Evolutionary conservation across 2,888 invertebrate species (phyloP).

Genomic region (Athalia circularis): DNA sequence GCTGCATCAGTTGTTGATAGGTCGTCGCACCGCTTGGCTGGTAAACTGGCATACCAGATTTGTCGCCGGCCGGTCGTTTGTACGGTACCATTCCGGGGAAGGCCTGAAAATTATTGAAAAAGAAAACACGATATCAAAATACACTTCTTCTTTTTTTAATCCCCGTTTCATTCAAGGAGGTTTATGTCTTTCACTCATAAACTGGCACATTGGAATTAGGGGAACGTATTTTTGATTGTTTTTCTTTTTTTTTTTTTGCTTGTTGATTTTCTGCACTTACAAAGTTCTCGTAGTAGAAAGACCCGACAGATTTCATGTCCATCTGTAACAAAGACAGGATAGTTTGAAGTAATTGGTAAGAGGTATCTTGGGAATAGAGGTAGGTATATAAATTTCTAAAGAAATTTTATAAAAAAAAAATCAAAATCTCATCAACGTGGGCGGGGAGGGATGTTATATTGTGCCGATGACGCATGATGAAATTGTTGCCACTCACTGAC

Average conservation of each 20-base stretch:
- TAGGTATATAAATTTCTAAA: too few species aligned
- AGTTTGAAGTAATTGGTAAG: constrained; percentile 15
- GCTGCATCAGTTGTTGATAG: constrained; percentile 96
- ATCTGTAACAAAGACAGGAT: constrained; percentile 84
- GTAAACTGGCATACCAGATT: constrained; percentile 97
- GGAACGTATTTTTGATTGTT: constrained; percentile 49
- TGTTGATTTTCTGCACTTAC: constrained; percentile 82
- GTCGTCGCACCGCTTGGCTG: constrained; percentile 90
- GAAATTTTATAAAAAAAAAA: not conserved
- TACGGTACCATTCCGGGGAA: constrained; percentile 97
- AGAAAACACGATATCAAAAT: constrained; percentile 41
- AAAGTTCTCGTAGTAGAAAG: constrained; percentile 97
- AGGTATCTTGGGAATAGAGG: not conserved
- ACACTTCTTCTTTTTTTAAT: not conserved
- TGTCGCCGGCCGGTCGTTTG: constrained; percentile 96
- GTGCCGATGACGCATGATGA: constrained; percentile 73
- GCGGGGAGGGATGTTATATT: constrained; percentile 52
- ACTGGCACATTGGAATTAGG: not conserved
- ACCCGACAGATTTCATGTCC: constrained; percentile 97
- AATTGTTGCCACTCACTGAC: constrained; percentile 13
- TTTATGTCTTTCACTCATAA: not conserved
- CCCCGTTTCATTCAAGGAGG: not conserved
- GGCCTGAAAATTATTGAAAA: constrained; percentile 78
- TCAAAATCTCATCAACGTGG: too few species aligned
- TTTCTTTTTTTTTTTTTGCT: constrained; percentile 23